Evolutionary conservation across 2,888 invertebrate species (phyloP), one percentile per base, ranked within the genome.

Genomic region (Caenorhabditis doughertyi): DNA sequence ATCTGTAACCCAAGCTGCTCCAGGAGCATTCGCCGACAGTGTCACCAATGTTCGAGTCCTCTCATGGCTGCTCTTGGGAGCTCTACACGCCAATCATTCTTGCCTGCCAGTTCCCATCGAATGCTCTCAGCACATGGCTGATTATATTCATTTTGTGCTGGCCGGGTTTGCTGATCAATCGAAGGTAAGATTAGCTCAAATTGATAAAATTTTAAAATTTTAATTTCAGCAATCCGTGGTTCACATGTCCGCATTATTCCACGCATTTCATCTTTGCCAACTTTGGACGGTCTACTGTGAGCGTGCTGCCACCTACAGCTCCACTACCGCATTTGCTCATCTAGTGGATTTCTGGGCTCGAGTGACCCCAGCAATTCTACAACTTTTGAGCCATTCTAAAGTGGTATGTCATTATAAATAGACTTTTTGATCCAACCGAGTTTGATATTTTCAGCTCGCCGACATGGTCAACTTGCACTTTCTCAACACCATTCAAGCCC

Each of bases 211-310:
- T 25, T 8, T 25, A 62, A 42, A n/a, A 2, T 8, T 9, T 18
- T 49, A 49, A 51, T 92, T 92, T 70, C 92, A 93, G 93, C 95
- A 96, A 2, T 96, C 96, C 0, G 96, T 96, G 5, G 94, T 96
- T 71, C 97, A 98, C 91, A 97, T 98, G 97, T 96, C 96, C 67
- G 97, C 97, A 0, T 93, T 99, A 67, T 97, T 97, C 93, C 97
- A 98, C 93, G 97, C 98, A 3, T 99, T 99, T 93, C 96, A 97
- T 81, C 94, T 99, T 62, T 99, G 98, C 92, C 98, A 98, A 94
- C 94, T 99, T 84, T 99, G 98, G 99, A 99, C 98, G 0, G 95
- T 99, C 88, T 99, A 99, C 93, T 94, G 98, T 92, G 98, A 99
- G 93, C 96, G 86, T 27, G 87, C 87, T 3, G 87, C 87, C 16